Percentiles rank a stretch among this genome's conserved stretches.
Conservation (phyloP, 2,113 vertebrate genomes). For the Pseudorhombus dupliciocellatus region DNA sequence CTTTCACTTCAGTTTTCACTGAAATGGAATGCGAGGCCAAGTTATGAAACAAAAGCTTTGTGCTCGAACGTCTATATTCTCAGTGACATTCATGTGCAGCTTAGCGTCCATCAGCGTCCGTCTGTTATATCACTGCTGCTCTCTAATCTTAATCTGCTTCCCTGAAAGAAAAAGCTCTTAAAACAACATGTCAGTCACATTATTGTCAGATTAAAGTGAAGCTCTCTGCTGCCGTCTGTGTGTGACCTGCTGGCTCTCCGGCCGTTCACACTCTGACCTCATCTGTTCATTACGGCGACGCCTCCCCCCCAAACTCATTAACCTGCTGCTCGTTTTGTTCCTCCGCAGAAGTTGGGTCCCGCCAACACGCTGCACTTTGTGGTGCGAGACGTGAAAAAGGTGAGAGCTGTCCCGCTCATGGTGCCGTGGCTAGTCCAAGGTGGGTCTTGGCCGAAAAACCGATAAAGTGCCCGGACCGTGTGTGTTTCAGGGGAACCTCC, state of each 20-base stretch:
- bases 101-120: constrained; percentile 20
- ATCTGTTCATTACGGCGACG: not conserved
- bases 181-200: constrained; percentile 24
- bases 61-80: constrained; percentile 8
- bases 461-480: not conserved
- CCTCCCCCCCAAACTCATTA: too few relatives aligned
- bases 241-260: not conserved
- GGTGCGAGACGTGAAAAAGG: constrained; percentile 97
- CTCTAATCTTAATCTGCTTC: constrained; percentile 36
- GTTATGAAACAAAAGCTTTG: constrained; percentile 34
- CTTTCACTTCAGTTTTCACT: not conserved
- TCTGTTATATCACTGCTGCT: constrained; percentile 14
- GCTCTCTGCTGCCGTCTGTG: constrained; percentile 15
- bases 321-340: constrained; percentile 13
- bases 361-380: constrained; percentile 92
- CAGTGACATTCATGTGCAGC: constrained; percentile 20
- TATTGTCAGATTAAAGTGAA: constrained; percentile 16
- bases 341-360: constrained; percentile 91
- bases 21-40: not conserved
- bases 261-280: not conserved
- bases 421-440: too few relatives aligned
- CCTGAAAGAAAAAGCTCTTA: constrained; percentile 19
- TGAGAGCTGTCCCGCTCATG: constrained; percentile 47
- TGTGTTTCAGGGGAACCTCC: constrained; percentile 90
- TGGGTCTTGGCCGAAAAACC: too few relatives aligned